phyloP scores from a whole-genome alignment of 2,888 invertebrate genomes.

The Heliconius charithonia region DNA sequence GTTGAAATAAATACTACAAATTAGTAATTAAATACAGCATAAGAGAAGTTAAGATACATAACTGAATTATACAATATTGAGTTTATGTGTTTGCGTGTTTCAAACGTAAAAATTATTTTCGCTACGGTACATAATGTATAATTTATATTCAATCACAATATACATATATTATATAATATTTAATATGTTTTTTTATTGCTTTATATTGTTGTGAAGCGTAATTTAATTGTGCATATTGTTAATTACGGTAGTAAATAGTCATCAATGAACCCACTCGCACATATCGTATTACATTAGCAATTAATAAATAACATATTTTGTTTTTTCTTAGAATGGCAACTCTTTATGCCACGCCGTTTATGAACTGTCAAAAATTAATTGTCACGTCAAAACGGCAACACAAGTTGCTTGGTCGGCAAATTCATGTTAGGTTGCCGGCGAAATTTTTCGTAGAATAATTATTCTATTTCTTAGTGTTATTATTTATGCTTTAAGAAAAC shows the following conservation, averaged over 20 bases:
- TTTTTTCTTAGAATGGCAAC: conserved; percentile 33
- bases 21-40: no score
- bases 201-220: no score
- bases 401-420: conserved; percentile 50
- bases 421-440: conserved; percentile 74
- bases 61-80: no score
- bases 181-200: no score
- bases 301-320: neutral
- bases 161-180: no score
- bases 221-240: no score
- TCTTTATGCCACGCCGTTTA: conserved; percentile 68
- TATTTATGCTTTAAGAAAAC: conserved; percentile 53
- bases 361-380: conserved; percentile 64
- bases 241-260: neutral
- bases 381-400: conserved; percentile 49
- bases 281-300: neutral
- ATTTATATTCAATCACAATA: no score
- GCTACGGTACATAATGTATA: no score
- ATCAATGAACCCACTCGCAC: neutral
- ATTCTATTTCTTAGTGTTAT: conserved; percentile 44
- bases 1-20: no score
- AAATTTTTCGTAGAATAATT: conserved; percentile 53
- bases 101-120: no score
- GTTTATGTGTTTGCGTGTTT: no score
- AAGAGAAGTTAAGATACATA: no score